Conservation (phyloP, 2,888 invertebrate species). For the Cephus nigrinus region DNA sequence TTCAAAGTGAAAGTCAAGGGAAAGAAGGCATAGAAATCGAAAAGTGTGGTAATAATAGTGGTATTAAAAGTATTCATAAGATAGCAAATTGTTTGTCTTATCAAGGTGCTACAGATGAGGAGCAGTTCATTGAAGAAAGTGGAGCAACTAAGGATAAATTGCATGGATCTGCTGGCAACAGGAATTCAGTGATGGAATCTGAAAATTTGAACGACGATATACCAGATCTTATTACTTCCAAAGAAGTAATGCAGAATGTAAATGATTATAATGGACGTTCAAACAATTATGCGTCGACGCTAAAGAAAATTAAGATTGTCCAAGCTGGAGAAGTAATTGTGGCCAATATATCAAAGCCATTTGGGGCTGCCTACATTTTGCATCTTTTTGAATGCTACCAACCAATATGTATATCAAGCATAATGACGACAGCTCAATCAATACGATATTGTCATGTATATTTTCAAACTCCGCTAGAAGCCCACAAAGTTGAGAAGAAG, state of each 20-base stretch:
- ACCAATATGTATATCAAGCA: constrained; percentile 44
- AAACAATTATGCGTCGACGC: neutral
- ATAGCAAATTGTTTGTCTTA: neutral
- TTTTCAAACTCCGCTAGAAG: constrained; percentile 38
- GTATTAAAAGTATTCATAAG: neutral
- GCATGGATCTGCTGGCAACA: neutral
- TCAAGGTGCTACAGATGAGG: neutral
- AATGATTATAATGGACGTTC: neutral
- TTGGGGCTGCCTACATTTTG: constrained; percentile 43
- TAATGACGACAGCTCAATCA: constrained; percentile 20
- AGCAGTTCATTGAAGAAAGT: neutral
- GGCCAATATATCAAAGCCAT: constrained; percentile 46
- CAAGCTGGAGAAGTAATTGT: constrained; percentile 48
- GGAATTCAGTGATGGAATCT: neutral
- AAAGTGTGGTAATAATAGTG: neutral
- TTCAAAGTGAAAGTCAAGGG: neutral
- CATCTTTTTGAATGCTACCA: constrained; percentile 48
- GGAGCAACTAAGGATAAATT: neutral
- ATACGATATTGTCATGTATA: constrained; percentile 53
- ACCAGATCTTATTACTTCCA: constrained; percentile 17
- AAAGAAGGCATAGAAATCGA: neutral
- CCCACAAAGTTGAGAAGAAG: constrained; percentile 32
- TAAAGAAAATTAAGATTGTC: constrained; percentile 12
- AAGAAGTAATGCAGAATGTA: neutral
- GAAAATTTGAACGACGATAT: neutral